phyloP scores from a whole-genome alignment of 2,113 vertebrate species.

The Myiozetetes cayanensis region DNA sequence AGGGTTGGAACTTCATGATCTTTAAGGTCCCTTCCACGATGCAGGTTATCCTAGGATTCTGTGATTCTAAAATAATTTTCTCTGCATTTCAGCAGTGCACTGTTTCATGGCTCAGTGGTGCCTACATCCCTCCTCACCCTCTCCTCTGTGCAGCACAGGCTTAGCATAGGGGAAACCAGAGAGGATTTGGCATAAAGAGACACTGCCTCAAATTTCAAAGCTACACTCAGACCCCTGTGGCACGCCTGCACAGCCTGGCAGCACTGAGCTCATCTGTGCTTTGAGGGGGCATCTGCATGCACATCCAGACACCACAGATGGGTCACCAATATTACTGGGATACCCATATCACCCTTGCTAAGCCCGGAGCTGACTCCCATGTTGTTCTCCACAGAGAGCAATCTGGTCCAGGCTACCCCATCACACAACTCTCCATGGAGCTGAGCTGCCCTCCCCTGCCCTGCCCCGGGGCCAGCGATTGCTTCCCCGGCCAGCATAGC shows the following conservation, averaged over 20 bases:
- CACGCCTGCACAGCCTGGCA: not conserved
- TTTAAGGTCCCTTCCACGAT: not conserved
- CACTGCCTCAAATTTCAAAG: not conserved
- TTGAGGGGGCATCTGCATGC: not conserved
- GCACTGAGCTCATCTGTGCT: not conserved
- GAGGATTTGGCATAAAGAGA: not conserved
- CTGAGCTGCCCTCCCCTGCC: not conserved
- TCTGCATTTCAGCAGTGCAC: not conserved
- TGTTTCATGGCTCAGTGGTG: rapidly evolving
- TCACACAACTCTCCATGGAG: rapidly evolving
- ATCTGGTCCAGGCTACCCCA: not conserved
- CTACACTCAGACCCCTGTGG: not conserved
- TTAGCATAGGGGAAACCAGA: not conserved
- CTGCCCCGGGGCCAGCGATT: rapidly evolving
- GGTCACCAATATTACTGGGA: not conserved
- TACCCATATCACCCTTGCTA: rapidly evolving
- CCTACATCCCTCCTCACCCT: rapidly evolving
- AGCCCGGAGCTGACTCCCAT: too few species aligned
- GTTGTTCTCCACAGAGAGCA: not conserved
- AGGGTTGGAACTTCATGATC: not conserved
- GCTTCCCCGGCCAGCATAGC: not conserved
- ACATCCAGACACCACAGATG: not conserved
- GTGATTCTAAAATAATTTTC: not conserved
- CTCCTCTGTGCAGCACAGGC: not conserved
- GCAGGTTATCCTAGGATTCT: not conserved